These are phyloP conservation scores for Omphaloscelis lunosa DNA, from an alignment of 2,888 invertebrate genomes.

Conservation along the genomic window DNA sequence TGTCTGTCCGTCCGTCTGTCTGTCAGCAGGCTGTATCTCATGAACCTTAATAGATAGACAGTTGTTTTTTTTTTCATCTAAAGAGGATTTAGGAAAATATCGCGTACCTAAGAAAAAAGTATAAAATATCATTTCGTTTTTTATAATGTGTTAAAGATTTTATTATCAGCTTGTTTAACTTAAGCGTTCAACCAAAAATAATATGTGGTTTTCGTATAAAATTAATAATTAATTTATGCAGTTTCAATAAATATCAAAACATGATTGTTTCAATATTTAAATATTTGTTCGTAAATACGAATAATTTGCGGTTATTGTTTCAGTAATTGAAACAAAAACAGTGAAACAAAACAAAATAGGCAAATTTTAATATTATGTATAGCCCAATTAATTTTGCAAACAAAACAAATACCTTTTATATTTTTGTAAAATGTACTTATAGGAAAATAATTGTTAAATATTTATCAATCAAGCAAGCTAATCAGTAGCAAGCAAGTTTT, in stretches of 20 bases:
- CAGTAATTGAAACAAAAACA: constrained; percentile 23
- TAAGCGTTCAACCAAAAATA: not conserved
- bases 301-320: constrained; percentile 25
- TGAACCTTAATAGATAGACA: too few relatives aligned
- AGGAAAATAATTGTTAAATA: not conserved
- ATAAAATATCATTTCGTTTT: not conserved
- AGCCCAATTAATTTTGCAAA: constrained; percentile 5
- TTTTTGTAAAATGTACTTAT: not conserved
- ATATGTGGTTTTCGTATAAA: not conserved
- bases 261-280: constrained; percentile 1
- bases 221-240: not conserved
- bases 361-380: not conserved
- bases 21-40: too few relatives aligned
- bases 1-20: too few relatives aligned
- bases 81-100: not conserved
- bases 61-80: not conserved
- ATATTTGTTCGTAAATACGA: not conserved
- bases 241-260: not conserved
- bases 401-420: not conserved
- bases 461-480: not conserved
- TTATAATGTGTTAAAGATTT: not conserved
- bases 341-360: not conserved
- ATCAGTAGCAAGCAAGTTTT: too few relatives aligned
- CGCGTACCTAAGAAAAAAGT: not conserved
- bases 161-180: not conserved